Evolutionary conservation across 2,888 invertebrate species (phyloP).

Genomic region (Idaea aversata): DNA sequence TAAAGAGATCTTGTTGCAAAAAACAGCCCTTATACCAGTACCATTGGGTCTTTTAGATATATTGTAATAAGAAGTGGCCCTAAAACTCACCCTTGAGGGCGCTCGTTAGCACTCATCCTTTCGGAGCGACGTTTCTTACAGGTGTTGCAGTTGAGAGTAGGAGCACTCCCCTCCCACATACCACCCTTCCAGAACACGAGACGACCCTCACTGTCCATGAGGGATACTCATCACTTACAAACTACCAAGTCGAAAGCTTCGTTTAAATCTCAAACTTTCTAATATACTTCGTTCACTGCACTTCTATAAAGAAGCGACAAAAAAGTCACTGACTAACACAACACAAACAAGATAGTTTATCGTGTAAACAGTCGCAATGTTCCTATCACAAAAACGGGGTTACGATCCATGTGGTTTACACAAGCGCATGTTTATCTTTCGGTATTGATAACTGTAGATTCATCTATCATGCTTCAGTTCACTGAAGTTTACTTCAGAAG

Average conservation of each 20-base stretch:
- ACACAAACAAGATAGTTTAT: conserved; percentile 43
- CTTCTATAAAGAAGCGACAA: conserved; percentile 32
- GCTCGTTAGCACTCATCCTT: conserved; percentile 65
- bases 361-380: conserved; percentile 46
- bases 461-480: conserved; percentile 23
- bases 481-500: neutral
- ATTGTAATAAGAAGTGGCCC: conserved; percentile 13
- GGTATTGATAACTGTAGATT: conserved; percentile 32
- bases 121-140: conserved; percentile 72
- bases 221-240: conserved; percentile 40
- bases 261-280: conserved; percentile 9
- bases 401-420: conserved; percentile 44
- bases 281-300: conserved; percentile 21
- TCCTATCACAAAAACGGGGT: conserved; percentile 42
- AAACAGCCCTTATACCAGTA: no score
- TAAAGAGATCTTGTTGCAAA: no score
- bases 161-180: conserved; percentile 69
- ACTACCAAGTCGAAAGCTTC: conserved; percentile 19
- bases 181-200: conserved; percentile 74
- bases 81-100: conserved; percentile 63
- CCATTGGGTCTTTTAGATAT: neutral
- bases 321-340: conserved; percentile 32
- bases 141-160: conserved; percentile 68
- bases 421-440: conserved; percentile 36
- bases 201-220: conserved; percentile 73